A percentile compares a stretch with the other conserved stretches of the same genome.
Conservation (phyloP, 2,888 invertebrate genomes). For the Erebia epiphron region DNA sequence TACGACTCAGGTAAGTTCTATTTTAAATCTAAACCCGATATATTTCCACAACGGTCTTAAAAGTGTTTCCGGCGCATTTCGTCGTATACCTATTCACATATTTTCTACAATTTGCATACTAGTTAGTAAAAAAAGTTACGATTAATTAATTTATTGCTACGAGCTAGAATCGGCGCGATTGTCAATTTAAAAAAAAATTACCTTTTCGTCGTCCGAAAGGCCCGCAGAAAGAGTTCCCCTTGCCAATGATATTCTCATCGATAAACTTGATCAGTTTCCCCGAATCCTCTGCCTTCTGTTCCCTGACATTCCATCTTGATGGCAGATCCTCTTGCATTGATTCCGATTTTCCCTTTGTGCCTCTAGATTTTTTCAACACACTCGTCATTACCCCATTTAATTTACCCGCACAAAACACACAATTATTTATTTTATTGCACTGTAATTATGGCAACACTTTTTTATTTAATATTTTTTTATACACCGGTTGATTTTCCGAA, state of each 20-base stretch:
- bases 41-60: too few species aligned
- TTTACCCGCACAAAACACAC: constrained; percentile 67
- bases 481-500: constrained; percentile 28
- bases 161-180: background rate
- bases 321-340: constrained; percentile 80
- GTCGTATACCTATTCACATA: too few species aligned
- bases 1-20: too few species aligned
- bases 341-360: constrained; percentile 77
- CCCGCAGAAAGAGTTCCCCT: constrained; percentile 90
- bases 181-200: constrained; percentile 51
- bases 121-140: constrained; percentile 10
- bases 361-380: constrained; percentile 79
- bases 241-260: constrained; percentile 91
- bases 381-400: constrained; percentile 59
- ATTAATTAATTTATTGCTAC: background rate
- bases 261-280: constrained; percentile 89
- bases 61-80: too few species aligned
- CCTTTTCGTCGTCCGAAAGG: constrained; percentile 93
- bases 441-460: constrained; percentile 30
- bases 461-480: constrained; percentile 11
- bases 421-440: constrained; percentile 29
- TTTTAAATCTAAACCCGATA: too few species aligned
- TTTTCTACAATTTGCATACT: too few species aligned
- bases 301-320: constrained; percentile 67
- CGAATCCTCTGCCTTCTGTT: constrained; percentile 85